Evolutionary conservation across 1,140 invertebrate species (phyloP).

Genomic region (Caerostris extrusa): DNA sequence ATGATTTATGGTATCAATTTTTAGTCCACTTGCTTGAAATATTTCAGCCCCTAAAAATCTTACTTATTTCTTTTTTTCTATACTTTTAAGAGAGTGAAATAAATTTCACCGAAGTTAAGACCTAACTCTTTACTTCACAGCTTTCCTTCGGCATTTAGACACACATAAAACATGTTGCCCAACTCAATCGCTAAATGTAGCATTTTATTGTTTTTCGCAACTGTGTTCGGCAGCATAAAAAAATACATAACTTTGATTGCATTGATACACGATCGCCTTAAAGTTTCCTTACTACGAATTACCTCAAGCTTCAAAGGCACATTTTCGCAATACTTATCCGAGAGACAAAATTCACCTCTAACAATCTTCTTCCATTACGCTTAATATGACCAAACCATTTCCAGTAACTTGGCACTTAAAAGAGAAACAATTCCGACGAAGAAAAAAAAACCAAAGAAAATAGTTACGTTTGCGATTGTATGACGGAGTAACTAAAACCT

Average conservation of each 20-base stretch:
- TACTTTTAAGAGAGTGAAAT: not conserved
- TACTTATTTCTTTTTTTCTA: too few species aligned
- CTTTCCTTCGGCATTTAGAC: not conserved
- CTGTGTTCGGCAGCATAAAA: not conserved
- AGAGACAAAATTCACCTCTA: not conserved
- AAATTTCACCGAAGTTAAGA: not conserved
- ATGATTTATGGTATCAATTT: too few species aligned
- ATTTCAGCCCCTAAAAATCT: too few species aligned
- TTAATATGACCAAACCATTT: constrained; percentile 6
- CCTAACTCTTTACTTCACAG: not conserved
- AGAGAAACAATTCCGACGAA: not conserved
- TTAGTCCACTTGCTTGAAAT: too few species aligned
- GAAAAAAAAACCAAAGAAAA: not conserved
- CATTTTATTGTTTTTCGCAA: not conserved
- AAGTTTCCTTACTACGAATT: not conserved
- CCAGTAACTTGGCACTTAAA: not conserved
- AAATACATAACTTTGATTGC: constrained; percentile 9
- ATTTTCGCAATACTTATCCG: not conserved
- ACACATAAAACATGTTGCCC: not conserved
- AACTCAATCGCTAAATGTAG: not conserved
- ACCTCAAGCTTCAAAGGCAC: not conserved
- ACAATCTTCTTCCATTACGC: not conserved
- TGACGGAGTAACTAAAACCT: not conserved
- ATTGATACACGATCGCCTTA: not conserved
- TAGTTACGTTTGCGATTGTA: not conserved